Evolutionary conservation across 1,140 invertebrate genomes (phyloP), one percentile per base, ranked within the genome.

Genomic region (Drosophila pseudoobscura): DNA sequence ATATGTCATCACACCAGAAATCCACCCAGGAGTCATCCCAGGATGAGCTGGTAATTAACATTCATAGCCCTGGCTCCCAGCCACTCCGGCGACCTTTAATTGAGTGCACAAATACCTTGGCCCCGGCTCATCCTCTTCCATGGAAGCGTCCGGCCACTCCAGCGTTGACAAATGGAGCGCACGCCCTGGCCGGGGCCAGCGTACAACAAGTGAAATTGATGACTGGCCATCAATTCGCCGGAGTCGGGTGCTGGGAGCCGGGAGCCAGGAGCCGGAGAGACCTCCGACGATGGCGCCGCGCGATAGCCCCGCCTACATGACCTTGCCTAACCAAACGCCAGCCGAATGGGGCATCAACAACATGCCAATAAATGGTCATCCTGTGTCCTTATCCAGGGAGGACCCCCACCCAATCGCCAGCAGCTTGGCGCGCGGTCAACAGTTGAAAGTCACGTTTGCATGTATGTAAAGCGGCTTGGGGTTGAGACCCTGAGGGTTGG

Each of bases 381-480:
- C 43, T 26, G 47, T 47, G 43, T 66, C 47, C 35, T 45, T 26
- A 17, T 26, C 54, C 54, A 44, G 22, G 39, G 15, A 41, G n/a
- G 9, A 20, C 54, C 22, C 15, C 31, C 17, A 13, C 1, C 13
- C 17, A 26, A 17, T 56, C 5, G 22, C 11, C 2, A 9, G 50
- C 52, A 13, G 53, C 26, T 41, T 80, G 76, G 73, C 80, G 80
- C 62, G 80, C 76, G 80, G 80, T 84, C 82, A 85, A 52, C 73
- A 88, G 72, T 89, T 61, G 72, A 87, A 77, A 89, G 82, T 87
- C 87, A 90, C 88, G 82, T 90, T 88, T 74, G 87, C 78, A 80
- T 83, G 69, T 64, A 60, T 68, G 59, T 53, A 39, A 29, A 57
- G 35, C 35, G 11, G 31, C 0, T 35, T 31, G 29, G 13, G 29